Conservation (phyloP, 2,113 vertebrate genomes). For the Corynorhinus townsendii region DNA sequence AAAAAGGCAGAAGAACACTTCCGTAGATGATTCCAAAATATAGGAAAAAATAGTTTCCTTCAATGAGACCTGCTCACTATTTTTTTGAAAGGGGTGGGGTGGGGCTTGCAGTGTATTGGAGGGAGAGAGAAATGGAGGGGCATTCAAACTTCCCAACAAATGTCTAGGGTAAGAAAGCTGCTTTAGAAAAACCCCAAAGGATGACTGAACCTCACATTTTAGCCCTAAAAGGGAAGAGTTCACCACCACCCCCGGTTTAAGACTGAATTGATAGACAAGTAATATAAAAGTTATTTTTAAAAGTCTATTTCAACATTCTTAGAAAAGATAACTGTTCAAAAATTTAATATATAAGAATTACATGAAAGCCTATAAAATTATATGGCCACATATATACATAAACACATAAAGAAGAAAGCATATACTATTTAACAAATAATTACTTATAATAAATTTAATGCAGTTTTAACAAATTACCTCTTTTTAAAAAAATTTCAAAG, state of each 20-base stretch:
- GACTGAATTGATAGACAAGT: not conserved
- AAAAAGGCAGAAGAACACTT: not conserved
- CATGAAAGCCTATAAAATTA: conserved; percentile 16
- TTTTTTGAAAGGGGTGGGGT: not conserved
- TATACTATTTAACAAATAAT: conserved; percentile 42
- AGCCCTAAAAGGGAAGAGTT: conserved; percentile 1
- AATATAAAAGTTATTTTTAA: conserved; percentile 39
- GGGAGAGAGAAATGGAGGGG: not conserved
- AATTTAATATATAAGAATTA: conserved; percentile 34
- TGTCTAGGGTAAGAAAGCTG: not conserved
- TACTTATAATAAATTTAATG: conserved; percentile 28
- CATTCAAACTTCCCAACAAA: not conserved
- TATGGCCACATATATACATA: not conserved
- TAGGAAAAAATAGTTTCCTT: not conserved
- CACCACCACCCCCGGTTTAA: not conserved
- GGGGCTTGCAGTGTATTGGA: not conserved
- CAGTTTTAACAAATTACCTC: conserved; percentile 29
- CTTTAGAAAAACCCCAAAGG: conserved; percentile 13
- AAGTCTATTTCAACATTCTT: conserved; percentile 26
- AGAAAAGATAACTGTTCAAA: conserved; percentile 19
- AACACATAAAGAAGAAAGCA: conserved; percentile 26
- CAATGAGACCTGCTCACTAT: not conserved
- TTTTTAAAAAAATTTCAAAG: conserved; percentile 28
- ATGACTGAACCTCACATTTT: not conserved
- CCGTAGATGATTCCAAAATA: conserved; percentile 19